Conservation (phyloP, 35 echinoderm and acorn worm genomes). For the Eucidaris tribuloides region DNA sequence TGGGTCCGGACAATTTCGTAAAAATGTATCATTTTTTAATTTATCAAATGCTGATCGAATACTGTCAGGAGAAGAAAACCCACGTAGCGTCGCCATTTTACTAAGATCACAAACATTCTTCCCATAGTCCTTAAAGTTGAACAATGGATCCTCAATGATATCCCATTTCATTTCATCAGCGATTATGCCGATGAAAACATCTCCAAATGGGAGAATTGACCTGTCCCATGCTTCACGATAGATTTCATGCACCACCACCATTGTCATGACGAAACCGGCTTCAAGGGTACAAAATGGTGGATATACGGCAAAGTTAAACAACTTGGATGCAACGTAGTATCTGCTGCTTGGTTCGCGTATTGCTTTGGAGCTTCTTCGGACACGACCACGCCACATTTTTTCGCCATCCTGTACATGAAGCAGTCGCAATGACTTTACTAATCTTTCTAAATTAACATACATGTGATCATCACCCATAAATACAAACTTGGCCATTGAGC, state of each 20-base stretch:
- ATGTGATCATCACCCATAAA: constrained; percentile 77
- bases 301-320: constrained; percentile 28
- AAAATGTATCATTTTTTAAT: constrained; percentile 56
- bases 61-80: constrained; percentile 41
- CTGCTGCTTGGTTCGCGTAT: constrained; percentile 49
- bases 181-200: constrained; percentile 62
- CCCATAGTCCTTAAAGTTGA: constrained; percentile 58
- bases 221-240: constrained; percentile 36
- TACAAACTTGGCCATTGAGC: constrained; percentile 54
- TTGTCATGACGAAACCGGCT: constrained; percentile 66
- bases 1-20: constrained; percentile 66
- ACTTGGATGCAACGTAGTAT: constrained; percentile 53
- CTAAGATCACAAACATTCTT: constrained; percentile 54
- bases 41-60: constrained; percentile 50
- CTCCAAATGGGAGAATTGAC: constrained; percentile 66
- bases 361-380: constrained; percentile 34
- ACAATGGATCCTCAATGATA: constrained; percentile 45
- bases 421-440: constrained; percentile 49
- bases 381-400: constrained; percentile 65
- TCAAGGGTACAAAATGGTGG: constrained; percentile 86
- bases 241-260: constrained; percentile 37
- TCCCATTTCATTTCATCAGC: constrained; percentile 47
- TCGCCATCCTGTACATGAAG: constrained; percentile 38
- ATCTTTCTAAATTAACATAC: constrained; percentile 57
- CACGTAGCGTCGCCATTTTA: constrained; percentile 61